phyloP scores from a whole-genome alignment of 2,888 invertebrate genomes.

The Polydrusus cervinus region DNA sequence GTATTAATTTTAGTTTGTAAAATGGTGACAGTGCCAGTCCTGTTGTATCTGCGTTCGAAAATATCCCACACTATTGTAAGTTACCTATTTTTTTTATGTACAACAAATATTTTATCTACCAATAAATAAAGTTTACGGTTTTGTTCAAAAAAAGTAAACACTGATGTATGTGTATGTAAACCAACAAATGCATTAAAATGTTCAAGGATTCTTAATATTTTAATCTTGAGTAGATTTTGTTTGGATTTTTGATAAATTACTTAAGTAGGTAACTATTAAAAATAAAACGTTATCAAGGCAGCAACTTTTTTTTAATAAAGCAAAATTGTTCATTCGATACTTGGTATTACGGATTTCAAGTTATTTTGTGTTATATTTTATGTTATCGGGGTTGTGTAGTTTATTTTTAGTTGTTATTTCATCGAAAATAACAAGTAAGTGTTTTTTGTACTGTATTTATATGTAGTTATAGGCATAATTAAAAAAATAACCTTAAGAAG shows the following conservation, averaged over 20 bases:
- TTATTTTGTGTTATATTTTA: conserved; percentile 10
- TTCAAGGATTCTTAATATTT: conserved; percentile 22
- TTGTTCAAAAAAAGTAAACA: conserved; percentile 20
- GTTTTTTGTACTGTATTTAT: neutral
- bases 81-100: neutral
- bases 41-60: too few species aligned
- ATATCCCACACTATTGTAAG: too few species aligned
- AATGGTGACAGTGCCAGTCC: too few species aligned
- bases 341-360: conserved; percentile 7
- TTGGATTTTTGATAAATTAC: conserved; percentile 20
- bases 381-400: conserved; percentile 6
- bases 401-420: conserved; percentile 30
- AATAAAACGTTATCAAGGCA: conserved; percentile 19
- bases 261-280: conserved; percentile 18
- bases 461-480: too few species aligned
- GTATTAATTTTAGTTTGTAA: too few species aligned
- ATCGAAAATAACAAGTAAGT: conserved; percentile 24
- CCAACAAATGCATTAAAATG: conserved; percentile 14
- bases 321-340: conserved; percentile 22
- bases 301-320: conserved; percentile 13
- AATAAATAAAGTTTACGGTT: neutral
- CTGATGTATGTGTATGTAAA: neutral
- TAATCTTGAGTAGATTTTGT: conserved; percentile 24
- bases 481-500: too few species aligned
- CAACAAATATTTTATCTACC: neutral